phyloP scores from a whole-genome alignment of 1,140 invertebrate genomes.

The Sitobion miscanthi region DNA sequence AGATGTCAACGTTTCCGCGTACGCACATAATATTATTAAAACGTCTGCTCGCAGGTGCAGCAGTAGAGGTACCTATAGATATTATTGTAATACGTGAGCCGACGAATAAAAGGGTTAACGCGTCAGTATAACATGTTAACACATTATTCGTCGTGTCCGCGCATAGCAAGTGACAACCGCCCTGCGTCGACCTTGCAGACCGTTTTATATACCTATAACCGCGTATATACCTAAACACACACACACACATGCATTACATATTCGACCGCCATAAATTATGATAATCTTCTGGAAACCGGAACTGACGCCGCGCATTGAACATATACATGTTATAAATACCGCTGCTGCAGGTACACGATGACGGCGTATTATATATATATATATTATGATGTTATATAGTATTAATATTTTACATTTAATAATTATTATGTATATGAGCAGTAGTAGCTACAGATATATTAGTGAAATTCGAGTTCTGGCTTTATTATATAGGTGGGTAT shows the following conservation, averaged over 20 bases:
- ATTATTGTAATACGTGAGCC: background rate
- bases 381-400: background rate
- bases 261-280: constrained; percentile 39
- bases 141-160: background rate
- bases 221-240: background rate
- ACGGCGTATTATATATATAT: background rate
- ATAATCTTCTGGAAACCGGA: constrained; percentile 49
- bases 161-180: constrained; percentile 45
- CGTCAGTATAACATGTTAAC: background rate
- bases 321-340: background rate
- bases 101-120: constrained; percentile 28
- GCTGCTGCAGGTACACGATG: background rate
- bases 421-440: background rate
- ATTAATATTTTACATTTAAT: background rate
- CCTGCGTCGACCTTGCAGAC: constrained; percentile 15
- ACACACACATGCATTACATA: background rate
- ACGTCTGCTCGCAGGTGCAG: constrained; percentile 38
- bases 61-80: background rate
- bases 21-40: background rate
- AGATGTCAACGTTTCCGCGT: constrained; percentile 41
- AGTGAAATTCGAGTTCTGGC: background rate
- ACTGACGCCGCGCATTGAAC: background rate
- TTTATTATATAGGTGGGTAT: too few relatives aligned
- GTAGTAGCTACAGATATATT: background rate
- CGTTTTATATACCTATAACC: background rate